phyloP scores from a whole-genome alignment of 2,888 invertebrate genomes.

The Acleris laterana region DNA sequence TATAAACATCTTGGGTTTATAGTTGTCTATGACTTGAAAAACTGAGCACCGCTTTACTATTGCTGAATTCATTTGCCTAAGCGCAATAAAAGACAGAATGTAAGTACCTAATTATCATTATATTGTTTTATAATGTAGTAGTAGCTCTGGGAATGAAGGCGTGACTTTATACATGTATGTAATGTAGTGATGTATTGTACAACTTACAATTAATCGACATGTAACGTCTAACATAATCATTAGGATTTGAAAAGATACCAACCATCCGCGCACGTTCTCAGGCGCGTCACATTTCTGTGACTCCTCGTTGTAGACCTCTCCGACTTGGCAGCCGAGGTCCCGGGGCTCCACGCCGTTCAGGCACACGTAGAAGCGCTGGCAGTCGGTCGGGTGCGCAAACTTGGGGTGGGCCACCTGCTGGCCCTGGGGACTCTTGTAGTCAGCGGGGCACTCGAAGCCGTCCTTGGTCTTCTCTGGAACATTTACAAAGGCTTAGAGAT shows the following conservation, averaged over 20 bases:
- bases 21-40: too few species aligned
- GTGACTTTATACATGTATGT: too few species aligned
- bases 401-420: conserved; percentile 92
- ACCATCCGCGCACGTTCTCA: conserved; percentile 96
- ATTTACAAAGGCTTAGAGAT: conserved; percentile 2
- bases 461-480: conserved; percentile 89
- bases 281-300: conserved; percentile 94
- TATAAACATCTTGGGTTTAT: too few species aligned
- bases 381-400: conserved; percentile 93
- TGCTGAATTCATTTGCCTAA: too few species aligned
- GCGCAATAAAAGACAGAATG: too few species aligned
- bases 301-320: conserved; percentile 96
- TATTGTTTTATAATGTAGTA: too few species aligned
- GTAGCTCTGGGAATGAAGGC: too few species aligned
- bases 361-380: conserved; percentile 96
- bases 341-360: conserved; percentile 94
- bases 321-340: conserved; percentile 92
- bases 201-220: too few species aligned
- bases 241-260: conserved; percentile 54
- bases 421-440: conserved; percentile 87
- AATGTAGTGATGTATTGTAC: too few species aligned
- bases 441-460: conserved; percentile 93
- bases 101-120: too few species aligned
- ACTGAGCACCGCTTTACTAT: too few species aligned
- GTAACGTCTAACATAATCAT: too few species aligned